Evolutionary conservation across 2,113 vertebrate genomes (phyloP), one percentile per base, ranked within the genome.

Genomic region (Pogonocichla stellata): DNA sequence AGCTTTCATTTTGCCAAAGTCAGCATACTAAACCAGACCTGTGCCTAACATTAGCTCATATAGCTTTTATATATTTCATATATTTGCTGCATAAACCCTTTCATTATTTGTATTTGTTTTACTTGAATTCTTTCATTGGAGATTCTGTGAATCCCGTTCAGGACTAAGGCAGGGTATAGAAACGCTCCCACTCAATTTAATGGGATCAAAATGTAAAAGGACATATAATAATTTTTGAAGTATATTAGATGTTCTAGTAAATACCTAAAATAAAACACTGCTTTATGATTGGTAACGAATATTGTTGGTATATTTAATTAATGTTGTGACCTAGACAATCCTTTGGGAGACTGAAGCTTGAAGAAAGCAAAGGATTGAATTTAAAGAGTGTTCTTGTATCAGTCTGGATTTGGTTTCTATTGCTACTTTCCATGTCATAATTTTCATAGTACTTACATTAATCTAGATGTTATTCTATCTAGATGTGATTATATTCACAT

Each of bases 221-320:
- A 54, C 8, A 8, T 38, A 47, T 29, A 74, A 72, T 75, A 73
- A 70, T 86, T 92, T 95, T 69, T 67, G 14, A 91, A 88, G 28
- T 80, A 34, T 51, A 51, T 74, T 78, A 86, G 42, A 78, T 78
- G 20, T 86, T 26, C 29, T 83, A 78, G 64, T 86, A 80, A 84
- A 70, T 74, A 50, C 19, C 29, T 84, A 72, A 77, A 92, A 86
- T 67, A 42, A 80, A 83, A 71, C 67, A 62, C 20, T 74, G 18
- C 16, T 71, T 86, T 91, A 40, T 89, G 57, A 47, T 81, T 72
- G 65, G 61, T 91, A 89, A 69, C 80, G 12, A 86, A 62, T 89
- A 33, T 69, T 92, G 31, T 40, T 81, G 51, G 24, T 80, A 25
- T 84, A 70, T 86, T 89, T 95, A 42, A 86, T 84, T 80, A 84